Evolutionary conservation across 2,888 invertebrate species (phyloP).

Genomic region (Trichogramma dendrolimi): DNA sequence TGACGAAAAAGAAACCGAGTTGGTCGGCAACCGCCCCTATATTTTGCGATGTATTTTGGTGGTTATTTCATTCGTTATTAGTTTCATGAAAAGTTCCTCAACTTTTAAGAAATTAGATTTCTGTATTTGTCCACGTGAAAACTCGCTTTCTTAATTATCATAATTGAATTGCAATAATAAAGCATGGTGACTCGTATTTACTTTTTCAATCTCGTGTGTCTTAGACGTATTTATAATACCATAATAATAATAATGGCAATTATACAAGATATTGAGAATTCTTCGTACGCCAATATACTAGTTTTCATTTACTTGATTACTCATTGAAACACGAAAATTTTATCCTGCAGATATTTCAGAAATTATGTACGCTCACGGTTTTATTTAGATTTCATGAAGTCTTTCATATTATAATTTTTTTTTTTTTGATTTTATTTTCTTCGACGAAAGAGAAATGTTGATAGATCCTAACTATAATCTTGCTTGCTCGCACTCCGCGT

Average conservation of each 20-base stretch:
- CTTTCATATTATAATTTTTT: constrained; percentile 7
- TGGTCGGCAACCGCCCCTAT: constrained; percentile 26
- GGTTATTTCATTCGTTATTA: neutral
- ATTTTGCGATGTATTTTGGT: neutral
- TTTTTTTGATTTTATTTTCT: neutral
- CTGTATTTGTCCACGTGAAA: constrained; percentile 32
- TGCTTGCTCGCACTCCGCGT: constrained; percentile 16
- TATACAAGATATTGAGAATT: constrained; percentile 39
- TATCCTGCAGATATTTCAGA: constrained; percentile 25
- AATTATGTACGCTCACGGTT: constrained; percentile 16
- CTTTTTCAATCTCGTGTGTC: constrained; percentile 18
- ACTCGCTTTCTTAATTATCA: constrained; percentile 32
- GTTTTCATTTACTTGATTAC: constrained; percentile 27
- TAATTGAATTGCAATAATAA: constrained; percentile 31
- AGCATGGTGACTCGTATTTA: constrained; percentile 24
- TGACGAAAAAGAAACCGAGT: constrained; percentile 14
- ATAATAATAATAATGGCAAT: constrained; percentile 36
- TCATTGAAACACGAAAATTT: constrained; percentile 27
- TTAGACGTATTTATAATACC: constrained; percentile 31
- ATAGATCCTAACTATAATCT: constrained; percentile 18
- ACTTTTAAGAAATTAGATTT: constrained; percentile 18
- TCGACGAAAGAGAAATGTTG: constrained; percentile 6
- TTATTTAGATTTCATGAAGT: constrained; percentile 8
- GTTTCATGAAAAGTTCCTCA: constrained; percentile 11
- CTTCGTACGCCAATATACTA: constrained; percentile 22